Percentiles rank a stretch among this genome's conserved stretches.
These are phyloP conservation scores for Alosa alosa DNA, from an alignment of 2,113 vertebrate genomes.

Conservation along the genomic window DNA sequence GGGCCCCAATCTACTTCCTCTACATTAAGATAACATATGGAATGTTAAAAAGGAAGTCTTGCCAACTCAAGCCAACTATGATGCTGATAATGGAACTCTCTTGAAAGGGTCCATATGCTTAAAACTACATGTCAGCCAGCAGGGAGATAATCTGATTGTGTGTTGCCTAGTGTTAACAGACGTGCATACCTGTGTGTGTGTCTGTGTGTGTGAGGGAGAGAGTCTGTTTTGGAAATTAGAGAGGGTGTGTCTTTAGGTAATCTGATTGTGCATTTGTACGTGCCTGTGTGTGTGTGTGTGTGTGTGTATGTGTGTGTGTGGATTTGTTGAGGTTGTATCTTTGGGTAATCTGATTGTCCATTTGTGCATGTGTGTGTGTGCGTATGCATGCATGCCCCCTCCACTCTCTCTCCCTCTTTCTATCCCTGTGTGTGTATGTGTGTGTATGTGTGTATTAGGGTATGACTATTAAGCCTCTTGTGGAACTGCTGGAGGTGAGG, in stretches of 20 bases:
- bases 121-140: too few relatives aligned
- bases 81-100: too few relatives aligned
- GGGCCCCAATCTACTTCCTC: too few relatives aligned
- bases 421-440: neutral
- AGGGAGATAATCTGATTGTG: neutral
- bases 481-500: slow-evolving; percentile 79
- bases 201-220: neutral
- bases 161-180: neutral
- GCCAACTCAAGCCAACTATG: too few relatives aligned
- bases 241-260: slow-evolving; percentile 1
- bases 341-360: neutral
- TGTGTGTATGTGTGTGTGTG: neutral
- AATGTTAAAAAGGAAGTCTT: too few relatives aligned
- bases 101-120: too few relatives aligned
- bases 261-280: neutral
- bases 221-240: neutral
- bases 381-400: slow-evolving; percentile 19
- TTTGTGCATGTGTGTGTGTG: neutral
- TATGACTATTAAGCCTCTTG: slow-evolving; percentile 79
- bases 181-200: neutral
- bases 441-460: slow-evolving; percentile 61
- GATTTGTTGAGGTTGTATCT: too few relatives aligned
- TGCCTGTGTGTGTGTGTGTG: neutral
- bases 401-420: neutral
- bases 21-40: too few relatives aligned